phyloP scores from a whole-genome alignment of 2,113 vertebrate species.

The Rhinoderma darwinii region DNA sequence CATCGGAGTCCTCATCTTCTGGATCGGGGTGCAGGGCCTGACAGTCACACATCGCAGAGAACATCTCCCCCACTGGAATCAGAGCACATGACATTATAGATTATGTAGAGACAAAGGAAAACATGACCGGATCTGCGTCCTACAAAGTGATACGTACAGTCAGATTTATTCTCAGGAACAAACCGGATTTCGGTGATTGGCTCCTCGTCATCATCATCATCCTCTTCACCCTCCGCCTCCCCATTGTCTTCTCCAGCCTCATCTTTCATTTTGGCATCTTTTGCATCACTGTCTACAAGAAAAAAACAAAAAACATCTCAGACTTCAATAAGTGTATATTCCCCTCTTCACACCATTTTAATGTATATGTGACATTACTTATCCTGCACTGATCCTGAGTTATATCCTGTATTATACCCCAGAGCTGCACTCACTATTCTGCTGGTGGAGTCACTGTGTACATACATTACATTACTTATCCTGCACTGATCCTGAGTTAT shows the following conservation, averaged over 20 bases:
- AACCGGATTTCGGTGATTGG: conserved; percentile 92
- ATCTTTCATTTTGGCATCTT: conserved; percentile 78
- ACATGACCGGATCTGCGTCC: background rate
- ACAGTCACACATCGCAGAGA: conserved; percentile 95
- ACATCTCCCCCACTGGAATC: conserved; percentile 90
- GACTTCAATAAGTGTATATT: background rate
- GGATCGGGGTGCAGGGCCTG: conserved; percentile 95
- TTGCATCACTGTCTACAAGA: conserved; percentile 75
- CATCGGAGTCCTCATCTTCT: conserved; percentile 88
- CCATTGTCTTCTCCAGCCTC: conserved; percentile 62
- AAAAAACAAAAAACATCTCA: background rate
- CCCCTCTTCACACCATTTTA: background rate
- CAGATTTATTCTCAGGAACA: conserved; percentile 87
- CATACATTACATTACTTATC: too few relatives aligned
- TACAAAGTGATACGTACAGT: conserved; percentile 78
- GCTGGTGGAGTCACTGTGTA: too few relatives aligned
- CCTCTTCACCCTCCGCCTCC: conserved; percentile 66
- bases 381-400: too few relatives aligned
- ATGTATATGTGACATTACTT: too few relatives aligned
- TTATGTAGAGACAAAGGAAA: background rate
- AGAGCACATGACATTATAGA: conserved; percentile 1
- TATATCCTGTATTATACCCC: too few relatives aligned
- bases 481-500: too few relatives aligned
- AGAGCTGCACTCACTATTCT: too few relatives aligned
- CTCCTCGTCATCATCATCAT: conserved; percentile 75